Conservation (phyloP, 2,888 invertebrate species). For the Xestia sexstrigata region DNA sequence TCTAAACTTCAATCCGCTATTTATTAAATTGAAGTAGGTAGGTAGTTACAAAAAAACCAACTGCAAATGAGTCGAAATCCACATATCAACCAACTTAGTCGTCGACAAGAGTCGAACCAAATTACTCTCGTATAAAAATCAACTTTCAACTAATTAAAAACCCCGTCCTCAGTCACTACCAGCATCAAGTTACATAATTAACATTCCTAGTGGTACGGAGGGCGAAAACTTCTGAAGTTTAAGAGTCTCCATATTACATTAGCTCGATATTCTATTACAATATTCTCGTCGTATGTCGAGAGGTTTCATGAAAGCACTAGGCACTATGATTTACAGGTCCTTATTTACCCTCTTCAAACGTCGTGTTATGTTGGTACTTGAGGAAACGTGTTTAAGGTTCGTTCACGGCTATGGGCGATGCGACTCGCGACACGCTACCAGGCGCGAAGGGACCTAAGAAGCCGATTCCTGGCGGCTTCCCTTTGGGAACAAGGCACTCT, state of each 20-base stretch:
- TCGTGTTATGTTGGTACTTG: conserved; percentile 6
- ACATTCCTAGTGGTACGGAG: conserved; percentile 12
- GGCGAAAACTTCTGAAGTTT: conserved; percentile 25
- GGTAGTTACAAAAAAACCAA: too few species aligned
- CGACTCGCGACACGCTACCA: neutral
- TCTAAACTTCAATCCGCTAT: neutral
- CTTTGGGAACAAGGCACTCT: too few species aligned
- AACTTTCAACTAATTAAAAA: conserved; percentile 23
- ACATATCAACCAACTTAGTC: neutral
- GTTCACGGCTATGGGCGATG: neutral
- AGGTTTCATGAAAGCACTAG: conserved; percentile 27
- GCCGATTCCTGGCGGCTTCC: too few species aligned
- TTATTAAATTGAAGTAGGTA: neutral
- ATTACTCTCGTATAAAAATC: neutral
- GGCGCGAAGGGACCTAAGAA: too few species aligned
- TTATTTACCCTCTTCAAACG: conserved; percentile 14
- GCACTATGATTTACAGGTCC: conserved; percentile 17
- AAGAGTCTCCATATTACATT: conserved; percentile 32
- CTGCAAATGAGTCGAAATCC: neutral
- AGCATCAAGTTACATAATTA: conserved; percentile 14
- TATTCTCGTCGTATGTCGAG: conserved; percentile 15
- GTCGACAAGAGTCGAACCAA: neutral
- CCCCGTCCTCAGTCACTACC: neutral
- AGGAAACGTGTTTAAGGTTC: conserved; percentile 4
- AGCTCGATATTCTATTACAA: conserved; percentile 45